These are phyloP conservation scores for Zeugodacus cucurbitae DNA, from an alignment of 1,140 invertebrate species.

Conservation along the genomic window DNA sequence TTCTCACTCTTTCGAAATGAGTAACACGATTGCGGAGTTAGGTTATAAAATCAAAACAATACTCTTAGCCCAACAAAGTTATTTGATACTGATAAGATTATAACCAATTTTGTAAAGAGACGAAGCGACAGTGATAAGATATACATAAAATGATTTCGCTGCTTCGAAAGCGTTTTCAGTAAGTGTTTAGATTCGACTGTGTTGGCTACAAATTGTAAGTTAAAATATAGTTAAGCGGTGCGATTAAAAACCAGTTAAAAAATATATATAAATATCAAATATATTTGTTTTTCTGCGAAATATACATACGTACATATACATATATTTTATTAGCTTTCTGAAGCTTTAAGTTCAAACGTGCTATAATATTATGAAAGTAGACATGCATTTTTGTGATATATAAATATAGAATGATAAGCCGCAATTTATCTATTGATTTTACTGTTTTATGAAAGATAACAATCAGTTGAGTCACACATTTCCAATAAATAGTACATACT, in stretches of 20 bases:
- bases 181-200: neutral
- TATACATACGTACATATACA: neutral
- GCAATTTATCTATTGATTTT: neutral
- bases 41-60: neutral
- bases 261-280: neutral
- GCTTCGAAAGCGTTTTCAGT: neutral
- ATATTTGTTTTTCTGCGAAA: neutral
- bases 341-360: neutral
- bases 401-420: neutral
- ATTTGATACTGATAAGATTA: constrained; percentile 16
- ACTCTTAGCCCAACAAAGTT: neutral
- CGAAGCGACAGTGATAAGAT: constrained; percentile 32
- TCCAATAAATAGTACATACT: neutral
- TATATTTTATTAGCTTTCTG: neutral
- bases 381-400: neutral
- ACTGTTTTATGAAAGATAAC: neutral
- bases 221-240: neutral
- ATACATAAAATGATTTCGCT: neutral
- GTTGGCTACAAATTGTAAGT: neutral
- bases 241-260: neutral
- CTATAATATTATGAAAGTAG: neutral
- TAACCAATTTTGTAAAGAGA: neutral
- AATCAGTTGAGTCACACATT: constrained; percentile 6
- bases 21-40: neutral
- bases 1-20: neutral